phyloP scores from a whole-genome alignment of 2,113 vertebrate species.

The Phainopepla nitens region DNA sequence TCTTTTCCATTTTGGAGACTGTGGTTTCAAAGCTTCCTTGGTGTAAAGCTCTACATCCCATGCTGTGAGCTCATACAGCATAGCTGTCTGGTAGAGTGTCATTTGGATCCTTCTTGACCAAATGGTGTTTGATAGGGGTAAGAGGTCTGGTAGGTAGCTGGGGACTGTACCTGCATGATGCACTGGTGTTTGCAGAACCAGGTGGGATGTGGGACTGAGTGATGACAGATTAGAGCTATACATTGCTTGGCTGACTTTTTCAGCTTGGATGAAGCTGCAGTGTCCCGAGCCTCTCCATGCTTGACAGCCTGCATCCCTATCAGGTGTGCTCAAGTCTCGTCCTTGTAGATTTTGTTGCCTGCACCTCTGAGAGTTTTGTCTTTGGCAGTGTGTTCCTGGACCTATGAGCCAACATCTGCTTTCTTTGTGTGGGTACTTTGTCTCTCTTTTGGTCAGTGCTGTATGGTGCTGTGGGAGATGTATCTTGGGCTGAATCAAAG shows the following conservation, averaged over 20 bases:
- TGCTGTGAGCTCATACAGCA: neutral
- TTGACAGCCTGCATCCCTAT: accelerated
- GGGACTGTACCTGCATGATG: neutral
- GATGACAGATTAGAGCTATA: neutral
- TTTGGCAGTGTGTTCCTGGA: neutral
- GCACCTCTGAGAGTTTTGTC: neutral
- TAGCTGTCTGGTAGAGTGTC: neutral
- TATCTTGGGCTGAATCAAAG: neutral
- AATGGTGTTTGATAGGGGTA: neutral
- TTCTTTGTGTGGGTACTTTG: neutral
- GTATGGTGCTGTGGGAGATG: neutral
- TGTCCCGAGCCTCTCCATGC: neutral
- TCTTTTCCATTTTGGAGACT: neutral
- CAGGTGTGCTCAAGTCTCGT: neutral
- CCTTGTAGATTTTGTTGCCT: neutral
- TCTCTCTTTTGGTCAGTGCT: neutral
- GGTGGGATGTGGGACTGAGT: neutral
- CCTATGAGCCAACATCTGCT: neutral
- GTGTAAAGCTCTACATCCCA: neutral
- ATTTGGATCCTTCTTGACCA: neutral
- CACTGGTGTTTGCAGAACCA: neutral
- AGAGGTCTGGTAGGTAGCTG: neutral
- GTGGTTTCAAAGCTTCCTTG: neutral
- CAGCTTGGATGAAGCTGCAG: neutral
- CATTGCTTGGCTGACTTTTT: neutral